Base-by-base conservation (phyloP, 2,113 vertebrate genomes). In the Lota lota region DNA sequence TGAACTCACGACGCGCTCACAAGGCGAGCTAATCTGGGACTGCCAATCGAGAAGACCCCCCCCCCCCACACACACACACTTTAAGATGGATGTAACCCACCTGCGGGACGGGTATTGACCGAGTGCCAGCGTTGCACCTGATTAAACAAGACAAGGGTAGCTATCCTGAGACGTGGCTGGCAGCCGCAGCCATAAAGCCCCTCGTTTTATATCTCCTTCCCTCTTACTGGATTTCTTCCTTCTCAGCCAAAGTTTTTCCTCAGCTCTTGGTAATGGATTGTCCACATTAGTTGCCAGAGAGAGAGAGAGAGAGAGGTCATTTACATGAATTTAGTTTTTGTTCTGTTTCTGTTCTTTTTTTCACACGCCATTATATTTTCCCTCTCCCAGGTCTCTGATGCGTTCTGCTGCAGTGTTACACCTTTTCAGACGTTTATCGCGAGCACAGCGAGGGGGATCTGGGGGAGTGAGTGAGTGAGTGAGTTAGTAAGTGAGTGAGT, bases 121-220 rank as follows among this genome's bases (percentile, higher is more conserved):
- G 28, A 6, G 28, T 3, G 28, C 28, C 28, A 47, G 67, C 74
- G 67, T 68, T 66, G 72, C 76, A 76, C 76, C 77, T 79, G 86
- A 89, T 86, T 83, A 79, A 84, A 84, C 79, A 63, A 84, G 83
- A 89, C 83, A 85, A 73, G 80, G 75, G 59, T 67, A 69, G 68
- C 73, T 83, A 76, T 66, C 74, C 22, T n/a, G 59, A 33, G 61
- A 69, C 17, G 72, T 77, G 80, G 75, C 73, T 61, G 61, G 67
- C 67, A 74, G 68, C 74, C 60, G 56, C 64, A 61, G 70, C 58
- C 21, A 24, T 8, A 60, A 60, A 4, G 36, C 20, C 71, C 78
- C 58, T 77, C 33, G 63, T 66, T 67, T 16, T 14, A 33, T 22
- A 24, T 56, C 28, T 68, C 6, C 6, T 24, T 22, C n/a, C 17